Evolutionary conservation across 2,797 vertebrate species (phyloP).

Genomic region (Eulemur albifrons): DNA sequence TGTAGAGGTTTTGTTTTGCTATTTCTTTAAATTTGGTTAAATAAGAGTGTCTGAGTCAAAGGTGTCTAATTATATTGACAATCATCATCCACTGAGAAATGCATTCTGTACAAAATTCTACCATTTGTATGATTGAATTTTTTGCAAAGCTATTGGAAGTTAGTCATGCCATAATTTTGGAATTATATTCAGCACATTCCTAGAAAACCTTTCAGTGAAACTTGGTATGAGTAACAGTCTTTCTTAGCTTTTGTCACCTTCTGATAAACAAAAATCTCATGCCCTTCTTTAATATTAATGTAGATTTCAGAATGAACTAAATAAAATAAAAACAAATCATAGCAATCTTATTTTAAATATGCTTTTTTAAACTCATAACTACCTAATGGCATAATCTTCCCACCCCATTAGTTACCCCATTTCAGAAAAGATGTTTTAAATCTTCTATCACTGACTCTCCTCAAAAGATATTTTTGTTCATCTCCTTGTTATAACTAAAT

Average conservation of each 20-base stretch:
- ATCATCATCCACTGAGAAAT: constrained; percentile 49
- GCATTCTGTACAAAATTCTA: constrained; percentile 6
- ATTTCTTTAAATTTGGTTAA: constrained; percentile 64
- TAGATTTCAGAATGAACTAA: constrained; percentile 49
- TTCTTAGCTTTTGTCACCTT: constrained; percentile 29
- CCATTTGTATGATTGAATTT: constrained; percentile 11
- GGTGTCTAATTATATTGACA: constrained; percentile 63
- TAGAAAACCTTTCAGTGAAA: constrained; percentile 26
- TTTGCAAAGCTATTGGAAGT: constrained; percentile 42
- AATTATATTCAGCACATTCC: constrained; percentile 39
- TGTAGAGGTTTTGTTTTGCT: constrained; percentile 53
- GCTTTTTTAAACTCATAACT: background rate
- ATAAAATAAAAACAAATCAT: background rate
- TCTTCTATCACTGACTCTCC: background rate
- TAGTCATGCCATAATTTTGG: constrained; percentile 30
- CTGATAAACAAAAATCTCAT: constrained; percentile 39
- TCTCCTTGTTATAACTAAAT: background rate
- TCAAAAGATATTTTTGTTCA: background rate
- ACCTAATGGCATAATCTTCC: background rate
- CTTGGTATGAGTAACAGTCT: background rate
- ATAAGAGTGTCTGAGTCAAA: constrained; percentile 51
- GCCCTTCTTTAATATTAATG: background rate
- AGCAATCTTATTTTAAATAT: background rate
- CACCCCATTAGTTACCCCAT: background rate
- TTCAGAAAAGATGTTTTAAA: constrained; percentile 47